phyloP scores from a whole-genome alignment of 2,797 vertebrate species.

The Myoxocephalus aenaeus region DNA sequence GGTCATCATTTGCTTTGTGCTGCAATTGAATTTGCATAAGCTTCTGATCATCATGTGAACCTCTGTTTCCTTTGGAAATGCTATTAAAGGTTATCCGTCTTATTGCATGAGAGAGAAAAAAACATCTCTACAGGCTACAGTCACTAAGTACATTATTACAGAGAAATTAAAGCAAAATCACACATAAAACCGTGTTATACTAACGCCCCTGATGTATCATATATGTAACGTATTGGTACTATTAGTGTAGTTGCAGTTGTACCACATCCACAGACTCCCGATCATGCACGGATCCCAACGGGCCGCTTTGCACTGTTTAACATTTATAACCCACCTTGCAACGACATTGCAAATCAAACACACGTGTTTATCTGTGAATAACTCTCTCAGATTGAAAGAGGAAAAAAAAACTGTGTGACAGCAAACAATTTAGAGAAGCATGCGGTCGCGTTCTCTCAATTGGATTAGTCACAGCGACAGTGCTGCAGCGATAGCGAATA shows the following conservation, averaged over 20 bases:
- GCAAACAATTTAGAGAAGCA: constrained; percentile 48
- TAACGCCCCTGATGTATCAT: not conserved
- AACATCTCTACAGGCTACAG: constrained; percentile 30
- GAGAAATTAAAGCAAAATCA: constrained; percentile 14
- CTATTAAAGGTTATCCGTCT: not conserved
- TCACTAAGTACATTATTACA: constrained; percentile 14
- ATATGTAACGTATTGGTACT: not conserved
- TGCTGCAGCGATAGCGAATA: constrained; percentile 73
- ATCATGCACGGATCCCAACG: constrained; percentile 36
- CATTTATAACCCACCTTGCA: constrained; percentile 45
- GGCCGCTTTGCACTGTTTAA: constrained; percentile 44
- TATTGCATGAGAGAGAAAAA: not conserved
- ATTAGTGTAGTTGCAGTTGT: constrained; percentile 36
- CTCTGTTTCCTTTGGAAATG: not conserved
- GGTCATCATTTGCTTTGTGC: constrained; percentile 47
- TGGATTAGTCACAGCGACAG: constrained; percentile 77
- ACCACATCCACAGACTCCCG: constrained; percentile 12
- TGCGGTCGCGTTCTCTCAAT: constrained; percentile 53
- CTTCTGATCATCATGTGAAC: constrained; percentile 1
- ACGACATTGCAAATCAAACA: constrained; percentile 48
- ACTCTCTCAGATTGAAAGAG: not conserved
- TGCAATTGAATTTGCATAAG: constrained; percentile 10
- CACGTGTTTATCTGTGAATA: constrained; percentile 10
- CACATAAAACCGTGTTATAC: not conserved
- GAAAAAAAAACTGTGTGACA: constrained; percentile 23